phyloP scores from a whole-genome alignment of 1,140 invertebrate species.

The Drosophila lowei region DNA sequence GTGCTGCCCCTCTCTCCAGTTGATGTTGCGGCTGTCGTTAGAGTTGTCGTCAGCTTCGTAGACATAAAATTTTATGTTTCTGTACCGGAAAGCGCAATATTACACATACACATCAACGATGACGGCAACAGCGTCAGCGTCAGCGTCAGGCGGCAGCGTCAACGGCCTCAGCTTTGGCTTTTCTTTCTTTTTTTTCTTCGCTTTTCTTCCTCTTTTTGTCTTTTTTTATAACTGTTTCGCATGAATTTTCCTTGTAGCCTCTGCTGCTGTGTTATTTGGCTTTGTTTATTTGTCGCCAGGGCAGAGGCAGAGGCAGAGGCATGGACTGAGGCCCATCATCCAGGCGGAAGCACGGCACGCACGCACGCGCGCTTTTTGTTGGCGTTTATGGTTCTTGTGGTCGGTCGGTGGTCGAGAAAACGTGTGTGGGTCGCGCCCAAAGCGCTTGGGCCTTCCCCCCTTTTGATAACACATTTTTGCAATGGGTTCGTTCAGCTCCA shows the following conservation, averaged over 20 bases:
- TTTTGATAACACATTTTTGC: no score
- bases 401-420: constrained; percentile 4
- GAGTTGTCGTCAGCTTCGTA: constrained; percentile 63
- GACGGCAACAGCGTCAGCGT: constrained; percentile 34
- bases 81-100: constrained; percentile 77
- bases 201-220: constrained; percentile 12
- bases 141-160: constrained; percentile 26
- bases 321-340: background rate
- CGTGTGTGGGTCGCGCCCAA: background rate
- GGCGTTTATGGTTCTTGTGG: constrained; percentile 43
- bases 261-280: constrained; percentile 20
- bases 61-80: constrained; percentile 80
- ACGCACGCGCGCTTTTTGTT: constrained; percentile 51
- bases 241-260: constrained; percentile 52
- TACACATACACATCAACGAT: constrained; percentile 60
- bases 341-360: constrained; percentile 63
- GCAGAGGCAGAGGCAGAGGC: no score
- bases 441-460: no score
- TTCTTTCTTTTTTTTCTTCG: constrained; percentile 42
- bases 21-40: constrained; percentile 26
- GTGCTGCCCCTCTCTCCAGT: constrained; percentile 5
- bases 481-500: no score
- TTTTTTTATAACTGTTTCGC: constrained; percentile 68
- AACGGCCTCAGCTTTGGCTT: constrained; percentile 54
- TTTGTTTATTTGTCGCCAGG: constrained; percentile 24